Evolutionary conservation across 2,113 vertebrate species (phyloP), one percentile per base, ranked within the genome.

Genomic region (Platysternon megacephalum): DNA sequence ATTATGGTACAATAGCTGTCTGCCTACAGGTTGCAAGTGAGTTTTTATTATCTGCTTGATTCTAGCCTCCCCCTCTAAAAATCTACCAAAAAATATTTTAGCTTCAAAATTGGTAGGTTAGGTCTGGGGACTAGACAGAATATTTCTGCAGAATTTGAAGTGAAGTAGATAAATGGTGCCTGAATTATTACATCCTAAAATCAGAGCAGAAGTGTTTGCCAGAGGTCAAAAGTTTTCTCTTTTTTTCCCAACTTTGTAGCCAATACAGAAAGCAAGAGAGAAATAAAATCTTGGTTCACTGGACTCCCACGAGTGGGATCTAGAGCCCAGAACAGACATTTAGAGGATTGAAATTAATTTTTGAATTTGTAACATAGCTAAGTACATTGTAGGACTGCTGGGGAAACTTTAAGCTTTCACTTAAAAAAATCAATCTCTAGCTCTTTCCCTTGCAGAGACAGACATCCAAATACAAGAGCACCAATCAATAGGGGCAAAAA

Each of bases 261-360:
- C 56, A 82, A 87, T 89, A 80, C 16, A 53, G 89, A 53, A 96
- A 97, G 90, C 12, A 39, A 93, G 53, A 74, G 56, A 93, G 96
- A 94, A 94, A 58, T 58, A 32, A 58, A 32, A 29, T 29, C 56
- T 29, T 8, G 0, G 2, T 89, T 97, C 95, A 90, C 39, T 82
- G 35, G 90, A 72, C 51, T 94, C 49, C 86, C 68, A 39, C n/a
- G 68, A 79, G 86, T 82, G 79, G 42, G 0, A 51, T 2, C 51
- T 79, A 0, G 0, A 10, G n/a, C 55, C n/a, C 61, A 90, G 58
- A 82, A 88, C 82, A 2, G 93, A 95, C 91, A 94, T 94, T 90
- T 95, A 94, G 95, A 91, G 94, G 95, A 79, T 3, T 29, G 90
- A n/a, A 92, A 13, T 58, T 58, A 58, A 58, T 58, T 29, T 58